phyloP scores from a whole-genome alignment of 1,140 invertebrate genomes.

The Arctopsyche grandis region DNA sequence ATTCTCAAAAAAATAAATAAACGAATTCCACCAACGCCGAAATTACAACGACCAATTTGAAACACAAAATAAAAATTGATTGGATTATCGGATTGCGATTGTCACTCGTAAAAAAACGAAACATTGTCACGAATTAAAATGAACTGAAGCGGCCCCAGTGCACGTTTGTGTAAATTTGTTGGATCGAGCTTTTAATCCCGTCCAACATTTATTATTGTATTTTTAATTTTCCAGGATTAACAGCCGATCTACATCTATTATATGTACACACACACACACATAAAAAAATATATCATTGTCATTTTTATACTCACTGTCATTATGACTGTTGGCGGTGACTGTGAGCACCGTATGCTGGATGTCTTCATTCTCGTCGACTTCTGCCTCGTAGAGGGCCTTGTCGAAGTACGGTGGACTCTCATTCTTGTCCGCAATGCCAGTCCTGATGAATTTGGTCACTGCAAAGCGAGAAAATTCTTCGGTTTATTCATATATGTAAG shows the following conservation, averaged over 20 bases:
- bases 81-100: slow-evolving; percentile 19
- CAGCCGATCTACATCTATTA: background rate
- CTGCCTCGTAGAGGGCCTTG: slow-evolving; percentile 74
- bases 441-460: slow-evolving; percentile 68
- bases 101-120: background rate
- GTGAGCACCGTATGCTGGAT: slow-evolving; percentile 75
- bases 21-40: background rate
- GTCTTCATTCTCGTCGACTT: slow-evolving; percentile 77
- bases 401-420: slow-evolving; percentile 78
- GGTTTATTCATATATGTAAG: background rate
- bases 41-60: background rate
- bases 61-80: background rate
- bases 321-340: slow-evolving; percentile 75
- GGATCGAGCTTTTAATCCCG: slow-evolving; percentile 3
- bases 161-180: background rate
- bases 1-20: background rate
- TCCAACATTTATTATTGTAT: background rate
- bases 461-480: slow-evolving; percentile 56
- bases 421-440: slow-evolving; percentile 72
- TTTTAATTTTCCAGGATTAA: slow-evolving; percentile 27
- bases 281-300: background rate
- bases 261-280: background rate
- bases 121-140: background rate
- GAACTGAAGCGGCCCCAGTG: background rate
- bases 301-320: slow-evolving; percentile 68